phyloP scores from a whole-genome alignment of 2,113 vertebrate species.

The Prunella fulvescens region DNA sequence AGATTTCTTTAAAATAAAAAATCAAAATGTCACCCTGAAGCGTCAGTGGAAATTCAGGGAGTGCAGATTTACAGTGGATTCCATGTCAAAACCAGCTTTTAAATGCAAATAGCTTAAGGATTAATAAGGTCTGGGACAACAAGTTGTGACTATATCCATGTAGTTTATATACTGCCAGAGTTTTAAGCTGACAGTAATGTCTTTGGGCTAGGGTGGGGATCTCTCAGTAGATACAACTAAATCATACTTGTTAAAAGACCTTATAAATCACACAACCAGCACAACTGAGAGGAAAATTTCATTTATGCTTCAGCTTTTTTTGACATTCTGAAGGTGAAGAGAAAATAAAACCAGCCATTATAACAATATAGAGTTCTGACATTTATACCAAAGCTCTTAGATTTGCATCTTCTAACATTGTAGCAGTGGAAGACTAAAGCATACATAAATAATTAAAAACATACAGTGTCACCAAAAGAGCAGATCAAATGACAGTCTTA shows the following conservation, averaged over 20 bases:
- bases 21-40: constrained; percentile 50
- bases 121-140: constrained; percentile 67
- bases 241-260: constrained; percentile 43
- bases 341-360: not conserved
- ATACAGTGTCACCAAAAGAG: not conserved
- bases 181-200: constrained; percentile 60
- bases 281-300: not conserved
- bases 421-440: not conserved
- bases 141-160: constrained; percentile 57
- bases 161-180: constrained; percentile 54
- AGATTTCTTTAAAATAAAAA: constrained; percentile 54
- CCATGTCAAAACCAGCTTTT: constrained; percentile 60
- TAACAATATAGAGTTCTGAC: not conserved
- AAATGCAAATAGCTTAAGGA: constrained; percentile 54
- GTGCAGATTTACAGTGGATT: constrained; percentile 41
- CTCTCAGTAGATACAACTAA: constrained; percentile 37
- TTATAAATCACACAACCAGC: constrained; percentile 13
- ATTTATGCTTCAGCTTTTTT: not conserved
- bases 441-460: not conserved
- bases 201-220: constrained; percentile 38
- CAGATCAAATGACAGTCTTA: not conserved
- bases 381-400: not conserved
- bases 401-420: not conserved
- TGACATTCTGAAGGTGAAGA: not conserved
- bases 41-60: constrained; percentile 56